A percentile compares a stretch with the other conserved stretches of the same genome.
phyloP scores from a whole-genome alignment of 2,888 invertebrate species.

The Helobdella robusta region DNA sequence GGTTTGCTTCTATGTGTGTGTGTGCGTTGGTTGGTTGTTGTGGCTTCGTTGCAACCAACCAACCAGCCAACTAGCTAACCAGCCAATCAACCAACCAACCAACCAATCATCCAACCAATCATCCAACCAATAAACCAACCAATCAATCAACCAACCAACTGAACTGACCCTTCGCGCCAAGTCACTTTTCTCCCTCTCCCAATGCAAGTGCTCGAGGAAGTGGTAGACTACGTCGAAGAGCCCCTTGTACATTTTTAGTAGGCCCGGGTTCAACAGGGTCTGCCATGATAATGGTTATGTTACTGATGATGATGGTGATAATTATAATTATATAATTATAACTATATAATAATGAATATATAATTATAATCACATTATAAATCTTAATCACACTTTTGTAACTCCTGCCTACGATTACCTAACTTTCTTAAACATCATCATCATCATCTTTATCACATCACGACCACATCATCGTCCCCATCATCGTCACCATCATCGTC shows the following conservation, averaged over 20 bases:
- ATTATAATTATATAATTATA: not conserved
- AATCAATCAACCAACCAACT: too few relatives aligned
- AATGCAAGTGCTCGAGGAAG: constrained; percentile 64
- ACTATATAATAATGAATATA: not conserved
- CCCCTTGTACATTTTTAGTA: constrained; percentile 58
- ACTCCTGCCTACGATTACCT: not conserved
- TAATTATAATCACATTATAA: not conserved
- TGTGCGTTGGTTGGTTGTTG: not conserved
- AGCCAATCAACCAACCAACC: too few relatives aligned
- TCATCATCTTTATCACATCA: not conserved
- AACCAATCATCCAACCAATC: too few relatives aligned
- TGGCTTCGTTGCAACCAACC: too few relatives aligned
- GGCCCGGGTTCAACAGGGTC: constrained; percentile 58
- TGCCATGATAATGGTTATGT: constrained; percentile 31
- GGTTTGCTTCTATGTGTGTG: too few relatives aligned
- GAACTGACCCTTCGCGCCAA: constrained; percentile 47
- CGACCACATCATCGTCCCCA: not conserved
- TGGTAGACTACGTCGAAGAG: constrained; percentile 57
- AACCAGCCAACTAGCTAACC: too few relatives aligned
- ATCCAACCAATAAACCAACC: too few relatives aligned
- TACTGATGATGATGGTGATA: not conserved
- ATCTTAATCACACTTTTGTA: not conserved
- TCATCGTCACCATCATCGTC: not conserved
- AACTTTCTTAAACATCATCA: not conserved
- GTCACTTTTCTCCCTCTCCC: constrained; percentile 57